Conservation (phyloP, 37 sponge, comb jelly and placozoan genomes). For the Bolinopsis microptera region DNA sequence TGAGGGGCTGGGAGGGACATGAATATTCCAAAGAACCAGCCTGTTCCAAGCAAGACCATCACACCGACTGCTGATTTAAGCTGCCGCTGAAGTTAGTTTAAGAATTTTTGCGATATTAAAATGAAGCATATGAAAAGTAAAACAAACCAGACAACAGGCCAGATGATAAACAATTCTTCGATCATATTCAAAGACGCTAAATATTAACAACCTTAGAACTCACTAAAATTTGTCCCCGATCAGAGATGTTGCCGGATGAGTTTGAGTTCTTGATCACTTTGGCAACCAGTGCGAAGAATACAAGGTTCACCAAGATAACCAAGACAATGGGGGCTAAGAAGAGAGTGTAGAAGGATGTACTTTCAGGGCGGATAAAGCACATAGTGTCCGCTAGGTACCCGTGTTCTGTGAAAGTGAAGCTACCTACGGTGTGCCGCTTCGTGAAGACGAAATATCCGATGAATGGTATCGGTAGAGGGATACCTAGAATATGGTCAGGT, state of each 20-base stretch:
- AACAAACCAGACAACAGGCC: too few relatives aligned
- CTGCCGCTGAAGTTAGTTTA: constrained; percentile 53
- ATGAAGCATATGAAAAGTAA: too few relatives aligned
- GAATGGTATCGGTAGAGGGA: constrained; percentile 26
- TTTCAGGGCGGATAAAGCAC: constrained; percentile 41
- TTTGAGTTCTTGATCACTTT: constrained; percentile 63
- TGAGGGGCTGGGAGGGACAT: constrained; percentile 34
- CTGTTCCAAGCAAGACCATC: constrained; percentile 62
- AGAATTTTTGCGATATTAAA: too few relatives aligned
- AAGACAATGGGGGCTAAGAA: constrained; percentile 30
- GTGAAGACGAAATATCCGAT: constrained; percentile 61
- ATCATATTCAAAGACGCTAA: too few relatives aligned
- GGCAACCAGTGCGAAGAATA: constrained; percentile 60
- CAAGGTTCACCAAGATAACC: constrained; percentile 6
- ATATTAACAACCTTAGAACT: too few relatives aligned
- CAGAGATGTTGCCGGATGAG: constrained; percentile 43
- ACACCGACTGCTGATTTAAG: constrained; percentile 58
- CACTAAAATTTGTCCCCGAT: constrained; percentile 42
- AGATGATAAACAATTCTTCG: too few relatives aligned
- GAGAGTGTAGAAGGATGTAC: constrained; percentile 46
- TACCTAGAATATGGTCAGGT: neutral
- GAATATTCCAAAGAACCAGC: constrained; percentile 61
- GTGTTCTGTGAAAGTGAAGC: neutral
- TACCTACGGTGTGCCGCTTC: constrained; percentile 2
- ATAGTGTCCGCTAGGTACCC: constrained; percentile 48